Base-by-base conservation (phyloP, 2,113 vertebrate genomes). In the Boleophthalmus pectinirostris region DNA sequence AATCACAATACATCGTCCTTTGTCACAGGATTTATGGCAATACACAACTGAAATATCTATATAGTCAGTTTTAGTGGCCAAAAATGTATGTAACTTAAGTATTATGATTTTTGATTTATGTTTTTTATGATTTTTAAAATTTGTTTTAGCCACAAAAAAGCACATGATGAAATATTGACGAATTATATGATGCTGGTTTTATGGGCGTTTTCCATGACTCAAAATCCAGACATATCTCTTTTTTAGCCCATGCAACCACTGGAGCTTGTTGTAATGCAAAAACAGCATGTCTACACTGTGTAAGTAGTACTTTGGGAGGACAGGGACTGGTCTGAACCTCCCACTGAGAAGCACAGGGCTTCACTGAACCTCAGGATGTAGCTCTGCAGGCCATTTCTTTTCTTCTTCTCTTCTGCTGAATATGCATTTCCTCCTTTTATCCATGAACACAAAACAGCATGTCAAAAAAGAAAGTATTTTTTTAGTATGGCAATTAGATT, bases 391-490 rank as follows among this genome's bases (percentile, higher is more conserved):
- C 66, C 70, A 57, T 71, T 69, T 43, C 61, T 64, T 71, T 71
- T 12, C 61, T 64, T 43, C 61, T 64, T 71, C 69, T 12, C 61
- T 64, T 85, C 25, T 86, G 86, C 89, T 88, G 83, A 88, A 73
- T 60, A 8, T 49, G 84, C 87, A 75, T 66, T 85, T 83, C 74
- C 74, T 64, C 65, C 7, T 43, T 43, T 43, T 43, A 43, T 43
- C 38, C 54, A 45, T 66, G 71, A 6, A 53, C 73, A 56, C 68
- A 33, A 23, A 2, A 29, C 61, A 53, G 61, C 73, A 54, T 51
- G 70, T 80, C 73, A 43, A 69, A 45, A 53, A 75, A 46, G 53
- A 5, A 51, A 20, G 38, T 8, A n/a, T 29, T 29, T 29, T 29
- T 29, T 29, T 29, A 29, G 29, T 29, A 29, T 43, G 9, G 38